These are phyloP conservation scores for Brevipalpus yothersi DNA, from an alignment of 1,140 invertebrate genomes.

Conservation along the genomic window DNA sequence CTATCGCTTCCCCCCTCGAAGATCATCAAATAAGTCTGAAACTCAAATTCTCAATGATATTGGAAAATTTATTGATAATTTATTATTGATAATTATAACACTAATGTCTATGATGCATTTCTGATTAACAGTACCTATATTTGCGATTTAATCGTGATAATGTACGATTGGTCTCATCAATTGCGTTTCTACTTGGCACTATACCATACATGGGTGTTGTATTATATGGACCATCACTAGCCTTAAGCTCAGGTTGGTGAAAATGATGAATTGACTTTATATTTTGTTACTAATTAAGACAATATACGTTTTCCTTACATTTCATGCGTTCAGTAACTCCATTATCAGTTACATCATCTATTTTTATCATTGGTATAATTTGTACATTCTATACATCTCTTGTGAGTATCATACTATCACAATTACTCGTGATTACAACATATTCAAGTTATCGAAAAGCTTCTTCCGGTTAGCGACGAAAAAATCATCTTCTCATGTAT, in stretches of 20 bases:
- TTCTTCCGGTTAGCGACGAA: not conserved
- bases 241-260: conserved; percentile 17
- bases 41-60: no score
- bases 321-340: conserved; percentile 17
- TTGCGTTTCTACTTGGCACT: conserved; percentile 17
- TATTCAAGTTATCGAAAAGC: not conserved
- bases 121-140: conserved; percentile 3
- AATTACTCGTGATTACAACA: not conserved
- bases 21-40: no score
- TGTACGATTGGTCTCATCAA: conserved; percentile 5
- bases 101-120: no score
- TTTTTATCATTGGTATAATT: conserved; percentile 22
- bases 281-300: not conserved
- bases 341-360: conserved; percentile 20
- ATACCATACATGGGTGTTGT: conserved; percentile 24
- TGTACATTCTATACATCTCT: conserved; percentile 27
- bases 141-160: conserved; percentile 1
- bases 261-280: not conserved
- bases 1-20: no score
- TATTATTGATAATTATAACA: no score
- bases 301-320: not conserved
- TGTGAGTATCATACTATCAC: conserved; percentile 15
- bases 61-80: no score
- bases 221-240: conserved; percentile 24
- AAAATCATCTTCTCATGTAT: not conserved